phyloP scores from a whole-genome alignment of 2,113 vertebrate genomes.

The Pteronura brasiliensis region DNA sequence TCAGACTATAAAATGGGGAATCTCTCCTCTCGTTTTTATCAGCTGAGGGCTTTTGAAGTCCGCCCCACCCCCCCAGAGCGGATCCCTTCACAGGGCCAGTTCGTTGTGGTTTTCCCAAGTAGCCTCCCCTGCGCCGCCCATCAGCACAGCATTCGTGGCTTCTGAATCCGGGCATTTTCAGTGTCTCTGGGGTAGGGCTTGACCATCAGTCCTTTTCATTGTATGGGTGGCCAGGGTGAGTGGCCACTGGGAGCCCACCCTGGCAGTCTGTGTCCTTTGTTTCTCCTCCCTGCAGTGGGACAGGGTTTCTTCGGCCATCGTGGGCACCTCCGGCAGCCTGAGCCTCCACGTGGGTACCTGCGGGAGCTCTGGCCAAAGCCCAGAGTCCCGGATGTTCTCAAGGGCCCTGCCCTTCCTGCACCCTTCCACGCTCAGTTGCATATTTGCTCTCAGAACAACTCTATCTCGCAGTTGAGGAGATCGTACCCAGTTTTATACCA shows the following conservation, averaged over 20 bases:
- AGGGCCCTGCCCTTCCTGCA: neutral
- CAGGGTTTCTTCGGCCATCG: neutral
- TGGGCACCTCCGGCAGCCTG: neutral
- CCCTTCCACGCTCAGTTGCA: accelerated
- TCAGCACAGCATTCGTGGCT: neutral
- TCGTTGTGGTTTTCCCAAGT: neutral
- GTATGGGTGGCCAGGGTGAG: too few species aligned
- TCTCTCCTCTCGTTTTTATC: neutral
- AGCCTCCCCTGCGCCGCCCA: neutral
- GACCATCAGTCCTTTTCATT: too few species aligned
- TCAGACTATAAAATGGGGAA: neutral
- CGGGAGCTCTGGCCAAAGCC: neutral
- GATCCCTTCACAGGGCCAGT: neutral
- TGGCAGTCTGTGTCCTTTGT: neutral
- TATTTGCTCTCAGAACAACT: neutral
- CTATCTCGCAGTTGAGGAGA: neutral
- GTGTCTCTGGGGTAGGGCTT: neutral
- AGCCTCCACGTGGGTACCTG: neutral
- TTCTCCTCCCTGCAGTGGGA: neutral
- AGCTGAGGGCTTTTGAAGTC: neutral
- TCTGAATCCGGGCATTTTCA: neutral
- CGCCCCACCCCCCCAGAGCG: neutral
- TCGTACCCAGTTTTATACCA: neutral
- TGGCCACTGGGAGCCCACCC: neutral
- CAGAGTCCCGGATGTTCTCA: neutral